Evolutionary conservation across 2,888 invertebrate genomes (phyloP), one percentile per base, ranked within the genome.

Genomic region (Hyalella azteca): DNA sequence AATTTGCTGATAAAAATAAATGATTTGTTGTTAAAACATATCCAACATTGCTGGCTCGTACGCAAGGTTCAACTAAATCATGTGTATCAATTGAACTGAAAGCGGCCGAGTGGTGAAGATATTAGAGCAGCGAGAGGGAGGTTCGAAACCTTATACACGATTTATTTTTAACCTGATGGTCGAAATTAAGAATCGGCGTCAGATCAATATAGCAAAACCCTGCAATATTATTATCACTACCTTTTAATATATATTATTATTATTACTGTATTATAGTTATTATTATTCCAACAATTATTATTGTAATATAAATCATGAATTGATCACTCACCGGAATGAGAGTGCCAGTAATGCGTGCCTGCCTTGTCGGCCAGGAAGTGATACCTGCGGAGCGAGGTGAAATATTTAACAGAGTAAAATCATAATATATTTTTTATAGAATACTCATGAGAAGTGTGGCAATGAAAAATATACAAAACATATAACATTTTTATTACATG

Each of bases 271-370:
- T 22, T 49, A n/a, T n/a, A n/a, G n/a, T n/a, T n/a, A n/a, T 7
- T 7, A 22, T 54, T 22, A 3, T 26, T 22, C 2, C 22, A 54
- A n/a, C n/a, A 22, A 26, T 29, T 7, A 26, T 5, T 29, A n/a
- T 7, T 1, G 3, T 11, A 22, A 54, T 7, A 22, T 1, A 9
- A 26, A 22, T 3, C 22, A 26, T 54, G 29, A 54, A 54, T 26
- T 54, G 54, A 54, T 11, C 22, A 66, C 78, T 81, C 81, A 86
- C 87, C 87, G 39, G 86, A 85, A 81, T 88, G 87, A 5, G 87
- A 86, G 82, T 88, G 88, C 85, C 86, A 88, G 81, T 86, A 88
- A 81, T 87, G 87, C 5, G 87, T 88, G n/a, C 88, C 88, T 3
- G 86, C 76, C 5, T 85, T 82, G 22, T 83, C 81, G 26, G 87